Evolutionary conservation across 2,888 invertebrate genomes (phyloP).

Genomic region (Zonitis immaculata): DNA sequence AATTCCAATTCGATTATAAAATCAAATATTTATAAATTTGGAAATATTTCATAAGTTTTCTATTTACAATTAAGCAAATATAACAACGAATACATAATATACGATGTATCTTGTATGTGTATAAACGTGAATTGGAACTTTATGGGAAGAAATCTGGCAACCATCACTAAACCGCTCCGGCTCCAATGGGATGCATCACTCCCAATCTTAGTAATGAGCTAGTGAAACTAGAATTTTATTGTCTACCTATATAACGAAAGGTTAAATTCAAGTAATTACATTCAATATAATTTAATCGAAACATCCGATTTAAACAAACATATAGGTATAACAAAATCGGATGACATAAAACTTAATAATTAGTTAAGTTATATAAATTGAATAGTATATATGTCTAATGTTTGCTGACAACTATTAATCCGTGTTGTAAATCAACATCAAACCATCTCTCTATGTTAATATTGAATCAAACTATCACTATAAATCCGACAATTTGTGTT

Average conservation of each 20-base stretch:
- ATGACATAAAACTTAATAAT: not conserved
- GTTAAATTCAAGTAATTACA: not conserved
- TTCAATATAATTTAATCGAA: not conserved
- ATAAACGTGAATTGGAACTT: no score
- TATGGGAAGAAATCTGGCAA: no score
- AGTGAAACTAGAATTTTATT: not conserved
- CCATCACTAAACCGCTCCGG: no score
- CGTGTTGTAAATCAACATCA: conserved; percentile 9
- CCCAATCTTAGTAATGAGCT: not conserved
- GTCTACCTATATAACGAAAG: not conserved
- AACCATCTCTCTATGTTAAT: conserved; percentile 5
- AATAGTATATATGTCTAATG: not conserved
- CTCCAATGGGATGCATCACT: no score
- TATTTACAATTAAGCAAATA: no score
- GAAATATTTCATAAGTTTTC: no score
- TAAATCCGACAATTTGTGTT: not conserved
- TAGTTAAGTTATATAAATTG: not conserved
- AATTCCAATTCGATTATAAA: no score
- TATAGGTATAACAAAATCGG: not conserved
- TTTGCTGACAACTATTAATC: conserved; percentile 4
- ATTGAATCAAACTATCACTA: conserved; percentile 4
- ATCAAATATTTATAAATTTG: no score
- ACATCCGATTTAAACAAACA: not conserved
- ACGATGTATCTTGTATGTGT: no score
- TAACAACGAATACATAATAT: no score